Conservation (phyloP, 1,140 invertebrate genomes). For the Temnothorax longispinosus region DNA sequence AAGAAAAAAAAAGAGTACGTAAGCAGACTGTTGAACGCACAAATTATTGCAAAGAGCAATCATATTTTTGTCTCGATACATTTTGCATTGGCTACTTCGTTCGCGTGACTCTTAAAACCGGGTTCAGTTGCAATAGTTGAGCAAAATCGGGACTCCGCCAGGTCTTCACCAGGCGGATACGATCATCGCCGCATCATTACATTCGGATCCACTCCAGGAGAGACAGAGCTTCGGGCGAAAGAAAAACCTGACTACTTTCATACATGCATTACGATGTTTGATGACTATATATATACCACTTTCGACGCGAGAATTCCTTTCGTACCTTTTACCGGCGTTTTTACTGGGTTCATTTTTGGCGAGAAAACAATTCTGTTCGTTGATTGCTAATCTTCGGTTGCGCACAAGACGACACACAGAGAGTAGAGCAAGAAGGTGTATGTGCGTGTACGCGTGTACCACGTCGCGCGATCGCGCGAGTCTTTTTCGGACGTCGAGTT, state of each 20-base stretch:
- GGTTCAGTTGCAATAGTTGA: constrained; percentile 73
- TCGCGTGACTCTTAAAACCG: constrained; percentile 55
- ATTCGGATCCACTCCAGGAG: constrained; percentile 11
- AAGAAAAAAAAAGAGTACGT: constrained; percentile 4
- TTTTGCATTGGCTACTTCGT: constrained; percentile 13
- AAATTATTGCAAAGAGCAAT: constrained; percentile 57
- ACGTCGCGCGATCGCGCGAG: background rate
- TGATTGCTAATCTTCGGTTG: constrained; percentile 78
- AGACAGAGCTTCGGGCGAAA: constrained; percentile 68
- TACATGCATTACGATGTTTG: constrained; percentile 81
- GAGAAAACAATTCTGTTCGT: constrained; percentile 67
- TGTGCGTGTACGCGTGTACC: background rate
- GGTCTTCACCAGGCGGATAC: background rate
- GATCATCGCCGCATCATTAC: background rate
- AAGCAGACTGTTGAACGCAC: constrained; percentile 54
- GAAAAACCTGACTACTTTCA: constrained; percentile 80
- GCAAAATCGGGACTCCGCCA: constrained; percentile 7
- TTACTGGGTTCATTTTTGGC: constrained; percentile 77
- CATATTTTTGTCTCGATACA: constrained; percentile 56
- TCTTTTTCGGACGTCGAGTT: background rate
- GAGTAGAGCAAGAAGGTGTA: constrained; percentile 64
- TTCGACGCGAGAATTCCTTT: constrained; percentile 76
- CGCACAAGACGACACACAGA: constrained; percentile 81
- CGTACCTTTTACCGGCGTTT: constrained; percentile 80
- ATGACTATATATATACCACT: constrained; percentile 75